Conservation (phyloP, 2,888 invertebrate species). For the Mayetiola destructor region DNA sequence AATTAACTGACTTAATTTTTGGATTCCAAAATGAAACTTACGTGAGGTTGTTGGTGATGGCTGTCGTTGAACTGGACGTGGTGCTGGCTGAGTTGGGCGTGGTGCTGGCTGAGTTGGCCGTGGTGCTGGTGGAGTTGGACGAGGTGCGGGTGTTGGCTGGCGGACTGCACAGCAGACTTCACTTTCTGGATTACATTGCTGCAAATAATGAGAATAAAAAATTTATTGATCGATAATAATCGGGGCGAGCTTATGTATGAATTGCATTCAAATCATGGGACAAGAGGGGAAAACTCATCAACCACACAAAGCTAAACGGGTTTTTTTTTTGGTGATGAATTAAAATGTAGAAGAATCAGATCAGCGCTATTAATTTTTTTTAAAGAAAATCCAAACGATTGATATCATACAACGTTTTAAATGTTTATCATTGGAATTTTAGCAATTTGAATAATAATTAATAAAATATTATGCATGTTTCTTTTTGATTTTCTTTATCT, state of each 20-base stretch:
- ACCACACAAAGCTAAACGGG: background rate
- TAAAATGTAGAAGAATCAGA: background rate
- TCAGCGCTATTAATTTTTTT: background rate
- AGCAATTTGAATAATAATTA: too few relatives aligned
- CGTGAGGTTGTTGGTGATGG: too few relatives aligned
- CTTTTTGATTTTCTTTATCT: too few relatives aligned
- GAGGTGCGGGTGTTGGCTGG: slow-evolving; percentile 19
- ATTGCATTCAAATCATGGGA: background rate
- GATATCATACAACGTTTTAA: too few relatives aligned
- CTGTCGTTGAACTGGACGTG: slow-evolving; percentile 18
- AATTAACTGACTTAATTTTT: too few relatives aligned
- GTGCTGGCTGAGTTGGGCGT: slow-evolving; percentile 16
- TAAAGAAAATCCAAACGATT: background rate
- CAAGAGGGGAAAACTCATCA: background rate
- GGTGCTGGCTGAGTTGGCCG: slow-evolving; percentile 21
- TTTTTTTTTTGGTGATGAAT: background rate
- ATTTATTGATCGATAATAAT: too few relatives aligned
- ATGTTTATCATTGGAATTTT: too few relatives aligned
- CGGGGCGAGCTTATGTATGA: too few relatives aligned
- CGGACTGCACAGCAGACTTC: slow-evolving; percentile 35
- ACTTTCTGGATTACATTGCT: slow-evolving; percentile 34
- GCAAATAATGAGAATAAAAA: slow-evolving; percentile 20
- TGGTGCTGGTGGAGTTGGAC: background rate
- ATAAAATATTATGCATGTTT: too few relatives aligned
- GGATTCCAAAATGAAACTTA: too few relatives aligned